Conservation (phyloP, 2,113 vertebrate species). For the Monarcha castaneiventris region DNA sequence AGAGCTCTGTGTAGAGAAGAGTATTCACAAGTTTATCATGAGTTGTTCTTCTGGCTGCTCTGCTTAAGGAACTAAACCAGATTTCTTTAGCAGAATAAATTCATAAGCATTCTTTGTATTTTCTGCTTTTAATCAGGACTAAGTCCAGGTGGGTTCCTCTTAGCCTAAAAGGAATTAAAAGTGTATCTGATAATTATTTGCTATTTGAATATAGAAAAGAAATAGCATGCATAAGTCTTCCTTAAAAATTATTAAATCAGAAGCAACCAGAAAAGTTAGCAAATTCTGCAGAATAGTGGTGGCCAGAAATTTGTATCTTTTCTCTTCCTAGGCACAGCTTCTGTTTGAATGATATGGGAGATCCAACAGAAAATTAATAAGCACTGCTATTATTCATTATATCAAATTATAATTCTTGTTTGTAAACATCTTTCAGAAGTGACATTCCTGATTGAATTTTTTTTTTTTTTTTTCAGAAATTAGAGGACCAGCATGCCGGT, state of each 20-base stretch:
- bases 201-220: not conserved
- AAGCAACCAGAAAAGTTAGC: not conserved
- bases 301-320: not conserved
- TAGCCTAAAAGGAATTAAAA: not conserved
- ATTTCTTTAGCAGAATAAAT: not conserved
- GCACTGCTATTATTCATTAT: not conserved
- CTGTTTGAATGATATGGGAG: not conserved
- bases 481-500: not conserved
- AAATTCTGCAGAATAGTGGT: not conserved
- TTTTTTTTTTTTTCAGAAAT: not conserved
- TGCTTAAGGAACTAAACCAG: not conserved
- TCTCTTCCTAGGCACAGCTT: not conserved
- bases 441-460: not conserved
- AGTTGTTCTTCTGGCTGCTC: not conserved
- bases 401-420: not conserved
- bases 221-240: not conserved
- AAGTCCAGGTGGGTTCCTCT: not conserved
- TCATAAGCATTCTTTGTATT: not conserved
- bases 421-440: not conserved
- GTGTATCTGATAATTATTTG: not conserved
- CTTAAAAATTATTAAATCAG: not conserved
- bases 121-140: not conserved
- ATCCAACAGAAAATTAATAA: not conserved
- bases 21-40: not conserved
- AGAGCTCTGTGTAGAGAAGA: not conserved